Conservation (phyloP, 2,888 invertebrate genomes). For the Philereme transversata region DNA sequence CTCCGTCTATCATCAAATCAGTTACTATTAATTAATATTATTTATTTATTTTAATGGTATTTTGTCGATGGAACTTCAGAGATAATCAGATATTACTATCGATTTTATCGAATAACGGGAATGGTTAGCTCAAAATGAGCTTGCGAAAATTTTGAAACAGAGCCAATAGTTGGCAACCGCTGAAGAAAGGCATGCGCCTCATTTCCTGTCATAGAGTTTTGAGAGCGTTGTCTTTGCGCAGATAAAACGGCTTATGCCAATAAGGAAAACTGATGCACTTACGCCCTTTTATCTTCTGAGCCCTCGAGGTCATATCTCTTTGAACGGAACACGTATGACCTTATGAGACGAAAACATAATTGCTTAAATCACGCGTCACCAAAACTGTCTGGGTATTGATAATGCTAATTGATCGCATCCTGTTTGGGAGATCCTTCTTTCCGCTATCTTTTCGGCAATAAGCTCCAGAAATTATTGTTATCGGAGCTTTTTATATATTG, state of each 20-base stretch:
- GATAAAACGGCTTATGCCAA: constrained; percentile 61
- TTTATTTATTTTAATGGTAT: too few species aligned
- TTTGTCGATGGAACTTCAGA: too few species aligned
- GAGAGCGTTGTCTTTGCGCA: constrained; percentile 54
- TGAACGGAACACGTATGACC: constrained; percentile 72
- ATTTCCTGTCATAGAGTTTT: constrained; percentile 79
- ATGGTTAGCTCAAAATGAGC: not conserved
- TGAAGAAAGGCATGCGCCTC: constrained; percentile 73
- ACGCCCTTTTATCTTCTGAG: constrained; percentile 51
- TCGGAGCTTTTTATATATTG: not conserved
- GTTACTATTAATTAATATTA: too few species aligned
- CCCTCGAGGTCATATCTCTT: constrained; percentile 63
- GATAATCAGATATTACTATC: too few species aligned
- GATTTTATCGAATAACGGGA: too few species aligned
- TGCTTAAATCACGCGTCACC: constrained; percentile 57
- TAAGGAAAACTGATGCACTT: constrained; percentile 49
- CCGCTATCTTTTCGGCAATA: constrained; percentile 5
- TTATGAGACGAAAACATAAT: constrained; percentile 75
- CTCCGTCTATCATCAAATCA: too few species aligned
- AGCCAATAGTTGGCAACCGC: constrained; percentile 56
- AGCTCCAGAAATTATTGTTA: not conserved
- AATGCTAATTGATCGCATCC: constrained; percentile 42
- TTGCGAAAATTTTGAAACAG: constrained; percentile 19
- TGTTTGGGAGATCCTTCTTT: constrained; percentile 26
- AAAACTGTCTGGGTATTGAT: constrained; percentile 47